These are phyloP conservation scores for Plectrocnemia conspersa DNA, from an alignment of 1,140 invertebrate species.

Conservation along the genomic window DNA sequence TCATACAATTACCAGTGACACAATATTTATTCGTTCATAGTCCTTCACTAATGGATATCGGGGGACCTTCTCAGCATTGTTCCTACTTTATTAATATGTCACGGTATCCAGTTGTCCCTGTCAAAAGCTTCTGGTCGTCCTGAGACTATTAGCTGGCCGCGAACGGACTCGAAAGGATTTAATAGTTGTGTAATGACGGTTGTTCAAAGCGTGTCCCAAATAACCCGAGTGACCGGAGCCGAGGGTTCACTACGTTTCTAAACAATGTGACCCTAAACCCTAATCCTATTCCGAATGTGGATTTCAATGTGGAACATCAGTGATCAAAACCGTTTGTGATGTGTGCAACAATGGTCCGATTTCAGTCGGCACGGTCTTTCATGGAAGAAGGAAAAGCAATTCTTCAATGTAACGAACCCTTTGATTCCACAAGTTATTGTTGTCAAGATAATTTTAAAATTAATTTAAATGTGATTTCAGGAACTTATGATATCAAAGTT, in stretches of 20 bases:
- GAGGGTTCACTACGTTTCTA: constrained; percentile 18
- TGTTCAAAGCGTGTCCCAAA: constrained; percentile 14
- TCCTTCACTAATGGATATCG: too few relatives aligned
- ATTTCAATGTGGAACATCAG: constrained; percentile 10
- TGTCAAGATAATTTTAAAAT: too few relatives aligned
- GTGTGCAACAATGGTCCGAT: constrained; percentile 8
- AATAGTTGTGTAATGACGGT: constrained; percentile 31
- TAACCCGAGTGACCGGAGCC: constrained; percentile 18
- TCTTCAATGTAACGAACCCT: too few relatives aligned
- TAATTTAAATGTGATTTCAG: too few relatives aligned
- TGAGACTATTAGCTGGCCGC: constrained; percentile 14
- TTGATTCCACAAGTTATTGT: too few relatives aligned
- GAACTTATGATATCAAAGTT: too few relatives aligned
- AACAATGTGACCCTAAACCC: constrained; percentile 31
- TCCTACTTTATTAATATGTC: constrained; percentile 13
- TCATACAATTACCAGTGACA: too few relatives aligned
- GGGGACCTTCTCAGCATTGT: too few relatives aligned
- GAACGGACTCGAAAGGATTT: constrained; percentile 21
- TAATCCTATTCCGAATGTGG: constrained; percentile 30
- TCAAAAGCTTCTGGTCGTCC: neutral
- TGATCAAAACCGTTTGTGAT: constrained; percentile 22
- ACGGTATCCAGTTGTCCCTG: neutral
- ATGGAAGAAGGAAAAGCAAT: too few relatives aligned
- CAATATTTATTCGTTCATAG: too few relatives aligned
- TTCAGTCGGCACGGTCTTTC: constrained; percentile 1